Percentiles rank a stretch among this genome's conserved stretches.
These are phyloP conservation scores for Eupsilia transversa DNA, from an alignment of 2,888 invertebrate species.

Conservation along the genomic window DNA sequence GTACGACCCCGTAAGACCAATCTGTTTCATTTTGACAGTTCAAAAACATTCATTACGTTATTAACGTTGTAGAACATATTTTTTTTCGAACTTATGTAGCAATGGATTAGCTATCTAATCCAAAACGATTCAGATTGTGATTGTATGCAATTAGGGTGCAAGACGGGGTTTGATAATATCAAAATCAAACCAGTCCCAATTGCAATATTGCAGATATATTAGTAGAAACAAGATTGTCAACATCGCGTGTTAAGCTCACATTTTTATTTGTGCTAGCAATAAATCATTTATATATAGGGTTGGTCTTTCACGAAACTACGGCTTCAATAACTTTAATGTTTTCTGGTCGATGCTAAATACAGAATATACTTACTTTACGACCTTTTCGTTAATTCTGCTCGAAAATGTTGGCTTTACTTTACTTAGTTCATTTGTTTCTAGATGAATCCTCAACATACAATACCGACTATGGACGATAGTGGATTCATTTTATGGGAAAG, in stretches of 20 bases:
- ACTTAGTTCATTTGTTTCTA: slow-evolving; percentile 74
- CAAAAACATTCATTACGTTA: no score
- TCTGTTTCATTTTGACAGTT: no score
- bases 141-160: no score
- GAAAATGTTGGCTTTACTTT: slow-evolving; percentile 9
- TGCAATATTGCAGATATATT: slow-evolving; percentile 29
- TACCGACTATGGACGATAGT: slow-evolving; percentile 93
- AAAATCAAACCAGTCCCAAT: slow-evolving; percentile 20
- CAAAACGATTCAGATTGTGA: no score
- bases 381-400: neutral
- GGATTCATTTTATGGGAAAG: slow-evolving; percentile 93
- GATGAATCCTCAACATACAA: slow-evolving; percentile 93
- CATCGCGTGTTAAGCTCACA: slow-evolving; percentile 46
- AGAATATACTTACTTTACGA: slow-evolving; percentile 15
- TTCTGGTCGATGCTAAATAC: slow-evolving; percentile 24
- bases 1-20: no score
- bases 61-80: no score
- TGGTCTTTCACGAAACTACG: slow-evolving; percentile 32
- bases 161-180: neutral
- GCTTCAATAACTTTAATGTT: slow-evolving; percentile 46
- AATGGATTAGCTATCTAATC: no score
- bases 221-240: slow-evolving; percentile 42
- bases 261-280: slow-evolving; percentile 49
- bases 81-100: no score
- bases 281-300: slow-evolving; percentile 48